A percentile compares a stretch with the other conserved stretches of the same genome.
Conservation (phyloP, 2,113 vertebrate genomes). For the Toxostoma redivivum region DNA sequence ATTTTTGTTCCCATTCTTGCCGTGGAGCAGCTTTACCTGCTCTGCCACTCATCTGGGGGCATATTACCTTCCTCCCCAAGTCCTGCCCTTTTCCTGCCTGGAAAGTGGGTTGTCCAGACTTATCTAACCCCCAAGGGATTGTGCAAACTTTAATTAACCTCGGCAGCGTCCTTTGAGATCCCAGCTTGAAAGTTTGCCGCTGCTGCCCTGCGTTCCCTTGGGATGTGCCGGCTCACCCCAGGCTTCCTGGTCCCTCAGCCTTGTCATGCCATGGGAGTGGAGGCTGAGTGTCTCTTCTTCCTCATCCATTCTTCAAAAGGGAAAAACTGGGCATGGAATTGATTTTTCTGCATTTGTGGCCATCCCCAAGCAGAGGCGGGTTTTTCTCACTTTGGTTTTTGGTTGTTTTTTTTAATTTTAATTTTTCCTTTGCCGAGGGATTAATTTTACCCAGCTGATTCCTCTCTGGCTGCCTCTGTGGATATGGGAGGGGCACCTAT, state of each 20-base stretch:
- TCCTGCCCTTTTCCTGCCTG: not conserved
- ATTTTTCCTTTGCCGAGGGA: not conserved
- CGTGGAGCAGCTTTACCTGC: not conserved
- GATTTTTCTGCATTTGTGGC: not conserved
- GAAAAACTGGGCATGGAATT: not conserved
- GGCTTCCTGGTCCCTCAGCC: not conserved
- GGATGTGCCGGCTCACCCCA: not conserved
- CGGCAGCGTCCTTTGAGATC: not conserved
- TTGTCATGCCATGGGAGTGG: not conserved
- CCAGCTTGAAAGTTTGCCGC: not conserved
- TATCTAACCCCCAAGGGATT: not conserved
- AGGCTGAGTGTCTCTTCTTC: accelerated
- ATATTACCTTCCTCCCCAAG: accelerated
- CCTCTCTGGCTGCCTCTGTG: not conserved
- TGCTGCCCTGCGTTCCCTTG: not conserved
- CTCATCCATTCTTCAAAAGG: not conserved
- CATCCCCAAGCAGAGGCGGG: not conserved
- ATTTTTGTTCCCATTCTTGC: not conserved
- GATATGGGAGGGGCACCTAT: not conserved
- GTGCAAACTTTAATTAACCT: slow-evolving; percentile 1
- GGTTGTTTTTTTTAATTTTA: not conserved
- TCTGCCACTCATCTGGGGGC: not conserved
- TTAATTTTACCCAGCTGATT: not conserved
- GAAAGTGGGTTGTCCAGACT: not conserved
- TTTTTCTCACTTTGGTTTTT: not conserved